phyloP scores from a whole-genome alignment of 2,797 vertebrate species.

The Enteromius mattozi region DNA sequence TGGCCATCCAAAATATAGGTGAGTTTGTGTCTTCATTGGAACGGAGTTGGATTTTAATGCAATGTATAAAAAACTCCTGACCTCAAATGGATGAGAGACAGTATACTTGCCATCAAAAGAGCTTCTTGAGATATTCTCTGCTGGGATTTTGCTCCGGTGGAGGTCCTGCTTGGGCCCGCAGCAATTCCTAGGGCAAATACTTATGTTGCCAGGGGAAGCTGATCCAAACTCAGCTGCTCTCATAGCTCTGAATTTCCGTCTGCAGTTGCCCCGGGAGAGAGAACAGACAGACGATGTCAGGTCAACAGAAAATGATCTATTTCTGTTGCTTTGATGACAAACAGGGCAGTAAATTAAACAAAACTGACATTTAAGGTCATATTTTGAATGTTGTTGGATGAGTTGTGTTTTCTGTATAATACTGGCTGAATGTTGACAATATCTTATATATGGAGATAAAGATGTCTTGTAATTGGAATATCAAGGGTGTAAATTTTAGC shows the following conservation, averaged over 20 bases:
- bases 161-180: not conserved
- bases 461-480: not conserved
- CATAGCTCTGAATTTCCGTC: constrained; percentile 9
- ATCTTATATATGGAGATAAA: not conserved
- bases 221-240: constrained; percentile 40
- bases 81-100: not conserved
- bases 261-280: not conserved
- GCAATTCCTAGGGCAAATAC: constrained; percentile 14
- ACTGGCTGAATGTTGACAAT: not conserved
- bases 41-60: not conserved
- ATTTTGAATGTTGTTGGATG: constrained; percentile 1
- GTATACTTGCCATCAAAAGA: not conserved
- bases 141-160: constrained; percentile 3
- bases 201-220: not conserved
- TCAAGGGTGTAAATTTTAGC: not conserved
- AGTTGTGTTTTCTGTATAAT: not conserved
- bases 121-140: constrained; percentile 3
- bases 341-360: not conserved
- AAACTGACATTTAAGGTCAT: constrained; percentile 23
- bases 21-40: too few species aligned
- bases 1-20: too few species aligned
- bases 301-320: constrained; percentile 29
- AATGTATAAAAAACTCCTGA: not conserved
- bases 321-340: constrained; percentile 33
- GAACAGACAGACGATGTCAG: constrained; percentile 33